Conservation (phyloP, 2,797 vertebrate genomes). For the Mormyrus hasselquistii region DNA sequence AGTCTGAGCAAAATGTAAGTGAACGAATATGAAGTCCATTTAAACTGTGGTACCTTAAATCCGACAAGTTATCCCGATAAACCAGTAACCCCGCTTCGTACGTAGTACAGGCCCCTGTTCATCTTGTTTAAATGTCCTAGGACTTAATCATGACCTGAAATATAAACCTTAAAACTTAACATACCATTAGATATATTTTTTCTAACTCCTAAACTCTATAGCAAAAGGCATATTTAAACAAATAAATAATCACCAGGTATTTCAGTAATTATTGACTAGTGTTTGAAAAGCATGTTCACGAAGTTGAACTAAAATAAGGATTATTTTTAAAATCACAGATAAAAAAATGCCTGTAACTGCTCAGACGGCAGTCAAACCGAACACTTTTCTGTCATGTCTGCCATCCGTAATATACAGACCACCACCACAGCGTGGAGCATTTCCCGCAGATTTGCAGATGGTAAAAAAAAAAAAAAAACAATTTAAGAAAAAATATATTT, state of each 20-base stretch:
- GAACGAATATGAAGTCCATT: too few relatives aligned
- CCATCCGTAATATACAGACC: conserved; percentile 8
- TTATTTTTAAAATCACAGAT: neutral
- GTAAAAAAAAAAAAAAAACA: neutral
- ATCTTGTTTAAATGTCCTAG: neutral
- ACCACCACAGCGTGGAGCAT: conserved; percentile 24
- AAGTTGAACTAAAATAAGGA: neutral
- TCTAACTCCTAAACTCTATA: neutral
- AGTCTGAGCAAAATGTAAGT: too few relatives aligned
- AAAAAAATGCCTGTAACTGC: neutral
- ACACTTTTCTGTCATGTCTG: neutral
- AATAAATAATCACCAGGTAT: neutral
- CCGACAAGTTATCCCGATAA: too few relatives aligned
- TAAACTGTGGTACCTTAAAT: too few relatives aligned
- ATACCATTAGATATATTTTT: neutral
- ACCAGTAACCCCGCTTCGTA: too few relatives aligned
- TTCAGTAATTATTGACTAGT: neutral
- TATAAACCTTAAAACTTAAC: neutral
- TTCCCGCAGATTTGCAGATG: neutral
- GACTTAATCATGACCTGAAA: neutral
- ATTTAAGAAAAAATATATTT: neutral
- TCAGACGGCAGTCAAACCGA: neutral
- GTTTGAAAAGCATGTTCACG: neutral
- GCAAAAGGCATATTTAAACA: neutral
- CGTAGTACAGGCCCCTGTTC: neutral